Base-by-base conservation (phyloP, 2,888 invertebrate genomes). In the Tetheella fluctuosa region DNA sequence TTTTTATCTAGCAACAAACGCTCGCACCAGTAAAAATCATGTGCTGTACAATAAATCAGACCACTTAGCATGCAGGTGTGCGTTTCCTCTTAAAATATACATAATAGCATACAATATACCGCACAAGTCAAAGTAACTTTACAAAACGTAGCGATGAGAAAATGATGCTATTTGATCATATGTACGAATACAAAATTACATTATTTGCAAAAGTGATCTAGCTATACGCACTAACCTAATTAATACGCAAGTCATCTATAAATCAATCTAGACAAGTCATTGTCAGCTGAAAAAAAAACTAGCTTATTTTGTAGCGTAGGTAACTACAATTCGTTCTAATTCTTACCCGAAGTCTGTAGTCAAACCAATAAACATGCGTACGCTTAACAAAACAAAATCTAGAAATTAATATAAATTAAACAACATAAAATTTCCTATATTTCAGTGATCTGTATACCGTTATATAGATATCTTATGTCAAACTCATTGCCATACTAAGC, bases 301-400 rank as follows among this genome's bases (percentile, higher is more conserved):
- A 17, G 23, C 55, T 34, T 13, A 34, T 30, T 7, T 34, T 13
- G 6, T 34, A 13, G 8, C 8, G 1, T 54, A 34, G 55, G 30
- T 37, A 34, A 34, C 37, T 34, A 4, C 20, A 20, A 20, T 55
- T 7, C 39, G 13, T 23, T 23, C 1, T 10, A 59, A 64, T 58
- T 70, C 91, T 91, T 85, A 91, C 90, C 90, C 90, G 80, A 65
- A 77, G 70, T 59, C 88, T 86, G 74, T 86, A 89, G 77, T 90
- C 91, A 78, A 90, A 90, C 91, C 91, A 89, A 80, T 87, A 89
- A 54, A 81, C 65, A 68, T 86, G 83, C 58, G 81, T 68, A 68
- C 89, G 90, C 91, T 90, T 81, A 62, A 73, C 64, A 68, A 70
- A 71, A 68, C 72, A 70, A 65, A 63, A 64, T 58, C 59, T 63